Evolutionary conservation across 1,140 invertebrate species (phyloP), one percentile per base, ranked within the genome.

Genomic region (Nasonia vitripennis): DNA sequence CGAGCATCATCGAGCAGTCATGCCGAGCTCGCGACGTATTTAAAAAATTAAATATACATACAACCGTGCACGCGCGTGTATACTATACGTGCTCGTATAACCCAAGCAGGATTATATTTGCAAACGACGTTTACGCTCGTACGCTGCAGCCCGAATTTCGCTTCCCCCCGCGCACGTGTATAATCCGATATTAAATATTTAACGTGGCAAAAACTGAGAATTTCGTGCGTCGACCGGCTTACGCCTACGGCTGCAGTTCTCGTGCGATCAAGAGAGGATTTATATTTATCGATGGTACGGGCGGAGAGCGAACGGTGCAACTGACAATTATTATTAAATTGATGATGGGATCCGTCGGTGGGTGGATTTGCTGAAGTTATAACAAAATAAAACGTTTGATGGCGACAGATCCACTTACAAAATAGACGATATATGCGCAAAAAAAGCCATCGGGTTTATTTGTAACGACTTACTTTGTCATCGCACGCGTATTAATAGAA

Each of bases 161-260:
- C 14, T 34, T 27, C 10, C 70, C 70, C 70, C 70, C 4, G 34
- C 34, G 5, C 5, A 71, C 14, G 70, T 27, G 34, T 34, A 71
- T 71, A 71, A 71, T 71, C 70, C 70, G 31, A 34, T 71, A 71
- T 71, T 34, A 71, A 71, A 71, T 34, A 71, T 71, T 71, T 71
- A 71, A 34, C 20, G 17, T 71, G 27, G 31, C 70, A 34, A 71
- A 71, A 71, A 71, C 70, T 71, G 23, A 27, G 70, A 31, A 34
- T 71, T 62, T 62, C 55, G 55, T 17, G 55, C 55, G 55, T 3
- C 14, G 55, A 17, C 14, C 5, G 20, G 6, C 14, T 62, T 62
- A 7, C 55, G 55, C 55, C 17, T 14, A 62, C 55, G 20, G 20
- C 17, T n/a, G 55, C 17, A 62, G 20, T 17, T 62, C 17, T n/a